A percentile compares a stretch with the other conserved stretches of the same genome.
Conservation (phyloP, 2,888 invertebrate species). For the Machimus atricapillus region DNA sequence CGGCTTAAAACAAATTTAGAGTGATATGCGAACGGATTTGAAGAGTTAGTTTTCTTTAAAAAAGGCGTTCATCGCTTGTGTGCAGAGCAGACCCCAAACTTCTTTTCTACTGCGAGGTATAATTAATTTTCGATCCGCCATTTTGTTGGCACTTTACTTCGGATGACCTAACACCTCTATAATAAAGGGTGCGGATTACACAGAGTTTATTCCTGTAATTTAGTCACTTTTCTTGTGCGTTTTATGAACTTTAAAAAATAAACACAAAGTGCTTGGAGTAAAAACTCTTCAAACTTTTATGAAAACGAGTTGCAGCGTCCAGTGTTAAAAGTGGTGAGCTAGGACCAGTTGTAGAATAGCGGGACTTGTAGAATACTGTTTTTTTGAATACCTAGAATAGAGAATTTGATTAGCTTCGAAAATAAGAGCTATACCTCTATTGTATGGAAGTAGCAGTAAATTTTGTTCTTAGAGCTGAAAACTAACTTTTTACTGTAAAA, state of each 20-base stretch:
- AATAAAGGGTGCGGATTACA: not conserved
- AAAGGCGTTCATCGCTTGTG: not conserved
- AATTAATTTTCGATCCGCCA: not conserved
- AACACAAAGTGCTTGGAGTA: not conserved
- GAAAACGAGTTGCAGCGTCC: not conserved
- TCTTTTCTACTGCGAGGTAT: not conserved
- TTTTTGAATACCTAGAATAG: not conserved
- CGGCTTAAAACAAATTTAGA: not conserved
- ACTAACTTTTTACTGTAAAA: not conserved
- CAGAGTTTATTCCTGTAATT: not conserved
- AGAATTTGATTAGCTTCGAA: not conserved
- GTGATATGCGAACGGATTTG: not conserved
- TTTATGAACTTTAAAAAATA: not conserved
- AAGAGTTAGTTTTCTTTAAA: not conserved
- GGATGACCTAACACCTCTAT: not conserved
- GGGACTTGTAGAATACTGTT: not conserved
- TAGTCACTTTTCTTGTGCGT: not conserved
- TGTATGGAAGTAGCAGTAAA: not conserved
- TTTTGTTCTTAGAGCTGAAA: not conserved
- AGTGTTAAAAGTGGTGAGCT: not conserved
- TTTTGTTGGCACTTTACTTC: not conserved
- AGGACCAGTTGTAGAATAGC: not conserved
- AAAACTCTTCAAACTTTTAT: not conserved
- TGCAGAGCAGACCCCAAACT: not conserved
- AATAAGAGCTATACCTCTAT: not conserved